These are phyloP conservation scores for Bradypus variegatus DNA, from an alignment of 2,797 vertebrate genomes.

Conservation along the genomic window DNA sequence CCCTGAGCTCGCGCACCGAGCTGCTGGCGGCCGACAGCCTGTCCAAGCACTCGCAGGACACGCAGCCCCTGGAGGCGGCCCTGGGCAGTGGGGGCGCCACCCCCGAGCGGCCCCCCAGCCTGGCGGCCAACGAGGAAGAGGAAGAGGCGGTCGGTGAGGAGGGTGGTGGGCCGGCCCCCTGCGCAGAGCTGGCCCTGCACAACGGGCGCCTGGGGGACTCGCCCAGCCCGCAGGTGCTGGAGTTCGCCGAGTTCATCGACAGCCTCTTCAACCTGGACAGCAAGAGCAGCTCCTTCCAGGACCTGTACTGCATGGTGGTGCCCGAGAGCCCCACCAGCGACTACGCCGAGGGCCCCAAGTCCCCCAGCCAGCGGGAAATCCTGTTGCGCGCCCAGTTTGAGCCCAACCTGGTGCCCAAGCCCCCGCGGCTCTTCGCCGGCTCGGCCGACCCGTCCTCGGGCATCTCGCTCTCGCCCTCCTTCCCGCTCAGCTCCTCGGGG, in stretches of 20 bases:
- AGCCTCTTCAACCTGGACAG: constrained; percentile 94
- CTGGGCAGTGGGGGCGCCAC: constrained; percentile 68
- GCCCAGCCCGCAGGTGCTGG: constrained; percentile 92
- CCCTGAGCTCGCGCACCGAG: constrained; percentile 96
- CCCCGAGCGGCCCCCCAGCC: constrained; percentile 75
- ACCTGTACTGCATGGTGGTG: constrained; percentile 88
- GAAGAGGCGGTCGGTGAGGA: constrained; percentile 43
- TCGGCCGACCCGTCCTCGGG: constrained; percentile 96
- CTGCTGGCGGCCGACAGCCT: constrained; percentile 89
- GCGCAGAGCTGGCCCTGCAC: constrained; percentile 71
- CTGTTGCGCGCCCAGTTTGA: constrained; percentile 92
- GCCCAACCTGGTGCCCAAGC: constrained; percentile 96
- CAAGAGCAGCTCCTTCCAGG: constrained; percentile 91
- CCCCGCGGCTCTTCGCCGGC: constrained; percentile 92
- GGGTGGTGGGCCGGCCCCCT: not conserved
- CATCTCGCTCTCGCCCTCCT: constrained; percentile 97
- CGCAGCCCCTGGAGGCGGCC: constrained; percentile 72
- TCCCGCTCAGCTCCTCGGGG: constrained; percentile 93
- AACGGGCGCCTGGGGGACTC: constrained; percentile 76
- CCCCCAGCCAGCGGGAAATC: constrained; percentile 85
- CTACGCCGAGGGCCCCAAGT: constrained; percentile 82
- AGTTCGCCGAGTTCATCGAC: constrained; percentile 98
- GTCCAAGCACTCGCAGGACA: constrained; percentile 82
- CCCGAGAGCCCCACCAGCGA: constrained; percentile 90
- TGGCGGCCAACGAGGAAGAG: not conserved